A percentile compares a stretch with the other conserved stretches of the same genome.
Conservation (phyloP, 2,797 vertebrate genomes). For the Pantherophis alleghaniensis region DNA sequence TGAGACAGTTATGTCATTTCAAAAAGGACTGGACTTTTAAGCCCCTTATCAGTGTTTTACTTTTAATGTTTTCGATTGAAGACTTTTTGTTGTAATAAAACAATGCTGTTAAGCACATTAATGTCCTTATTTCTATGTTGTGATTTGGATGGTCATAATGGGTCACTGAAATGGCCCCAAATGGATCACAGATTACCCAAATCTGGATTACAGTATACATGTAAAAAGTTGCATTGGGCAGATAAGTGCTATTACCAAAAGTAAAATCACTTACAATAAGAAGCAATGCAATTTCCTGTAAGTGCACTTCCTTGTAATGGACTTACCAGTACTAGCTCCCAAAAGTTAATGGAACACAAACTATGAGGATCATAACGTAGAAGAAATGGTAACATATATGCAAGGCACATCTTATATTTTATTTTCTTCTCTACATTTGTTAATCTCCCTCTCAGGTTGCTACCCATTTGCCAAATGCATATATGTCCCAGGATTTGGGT, state of each 20-base stretch:
- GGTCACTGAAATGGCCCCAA: not conserved
- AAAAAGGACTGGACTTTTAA: not conserved
- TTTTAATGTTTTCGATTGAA: not conserved
- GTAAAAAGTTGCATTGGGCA: not conserved
- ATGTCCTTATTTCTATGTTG: not conserved
- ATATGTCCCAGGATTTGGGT: not conserved
- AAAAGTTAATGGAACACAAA: not conserved
- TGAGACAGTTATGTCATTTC: not conserved
- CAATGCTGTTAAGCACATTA: not conserved
- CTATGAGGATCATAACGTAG: not conserved
- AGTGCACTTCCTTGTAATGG: not conserved
- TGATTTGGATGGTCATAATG: not conserved
- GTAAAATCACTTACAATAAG: not conserved
- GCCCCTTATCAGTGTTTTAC: not conserved
- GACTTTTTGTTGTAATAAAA: not conserved
- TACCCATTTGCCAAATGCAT: not conserved
- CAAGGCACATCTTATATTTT: not conserved
- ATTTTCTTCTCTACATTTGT: not conserved
- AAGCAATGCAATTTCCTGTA: not conserved
- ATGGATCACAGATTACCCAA: not conserved
- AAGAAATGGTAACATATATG: not conserved
- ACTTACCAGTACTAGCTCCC: not conserved
- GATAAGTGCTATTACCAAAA: not conserved
- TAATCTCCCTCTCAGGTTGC: not conserved
- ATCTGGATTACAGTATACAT: not conserved